Evolutionary conservation across 2,113 vertebrate genomes (phyloP), one percentile per base, ranked within the genome.

Genomic region (Spermophilus dauricus): DNA sequence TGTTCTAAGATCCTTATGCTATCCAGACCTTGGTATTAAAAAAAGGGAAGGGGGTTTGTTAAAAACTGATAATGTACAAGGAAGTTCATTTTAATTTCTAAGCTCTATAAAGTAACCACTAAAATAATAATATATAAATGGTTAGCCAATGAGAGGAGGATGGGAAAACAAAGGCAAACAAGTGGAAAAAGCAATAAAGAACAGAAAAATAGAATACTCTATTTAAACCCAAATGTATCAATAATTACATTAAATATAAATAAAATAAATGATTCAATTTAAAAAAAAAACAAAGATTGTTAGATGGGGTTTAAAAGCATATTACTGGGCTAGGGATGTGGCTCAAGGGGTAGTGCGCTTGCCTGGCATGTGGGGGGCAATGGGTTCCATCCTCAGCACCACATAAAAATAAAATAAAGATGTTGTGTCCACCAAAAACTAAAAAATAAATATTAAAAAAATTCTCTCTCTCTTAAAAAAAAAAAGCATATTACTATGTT

Each of bases 231-330:
- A 88, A 86, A 86, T 37, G 0, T 48, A 80, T 51, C 51, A 75
- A 34, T 69, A 75, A 70, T 91, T 82, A 78, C 18, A 72, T n/a
- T 94, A 86, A 86, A 72, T 42, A 1, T 58, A 89, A 77, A 91
- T 75, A 5, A 95, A 81, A 10, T 37, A 90, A 61, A 95, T 12
- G 28, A 12, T 90, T 86, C n/a, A 39, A 87, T 70, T 39, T 93
- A 75, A 93, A 93, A 87, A 94, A 92, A 92, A 45, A 8, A 45
- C 45, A 82, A 72, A 96, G n/a, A 63, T 37, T 42, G 70, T 81
- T 34, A 75, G 18, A 72, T 17, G 16, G 6, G 14, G 17, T 92
- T 91, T 14, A 53, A 53, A 53, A 53, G 51, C 7, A 28, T 39
- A 5, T 48, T 85, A 70, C 28, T 77, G 45, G 45, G 45, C 45